Conservation (phyloP, 2,888 invertebrate species). For the Ophion ellenae region DNA sequence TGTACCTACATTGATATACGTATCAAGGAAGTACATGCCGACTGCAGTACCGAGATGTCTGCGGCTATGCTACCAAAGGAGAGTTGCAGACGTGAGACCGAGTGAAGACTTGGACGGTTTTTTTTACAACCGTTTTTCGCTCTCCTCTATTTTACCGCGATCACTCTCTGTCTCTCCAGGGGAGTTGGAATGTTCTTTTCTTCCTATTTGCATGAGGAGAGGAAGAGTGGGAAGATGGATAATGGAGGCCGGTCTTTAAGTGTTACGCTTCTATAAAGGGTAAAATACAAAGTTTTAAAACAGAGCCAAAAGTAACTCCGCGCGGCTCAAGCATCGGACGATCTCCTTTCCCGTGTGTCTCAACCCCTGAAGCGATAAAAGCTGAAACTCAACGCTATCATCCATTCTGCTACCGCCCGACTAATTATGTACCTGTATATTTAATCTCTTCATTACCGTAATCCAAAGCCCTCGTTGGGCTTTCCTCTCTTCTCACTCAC, state of each 20-base stretch:
- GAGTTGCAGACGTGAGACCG: slow-evolving; percentile 19
- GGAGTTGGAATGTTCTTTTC: slow-evolving; percentile 32
- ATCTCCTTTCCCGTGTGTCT: slow-evolving; percentile 8
- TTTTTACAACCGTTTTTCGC: neutral
- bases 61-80: neutral
- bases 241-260: slow-evolving; percentile 51
- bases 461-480: slow-evolving; percentile 64
- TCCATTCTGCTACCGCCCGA: slow-evolving; percentile 45
- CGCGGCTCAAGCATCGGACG: slow-evolving; percentile 3
- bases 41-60: slow-evolving; percentile 17
- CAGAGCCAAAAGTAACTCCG: slow-evolving; percentile 31
- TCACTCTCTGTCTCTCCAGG: slow-evolving; percentile 13
- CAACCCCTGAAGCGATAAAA: slow-evolving; percentile 22
- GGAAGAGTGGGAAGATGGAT: neutral
- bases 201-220: neutral
- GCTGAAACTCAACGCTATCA: slow-evolving; percentile 10
- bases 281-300: slow-evolving; percentile 39
- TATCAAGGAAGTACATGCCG: slow-evolving; percentile 1
- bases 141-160: neutral
- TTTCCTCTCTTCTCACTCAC: slow-evolving; percentile 32
- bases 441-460: slow-evolving; percentile 73
- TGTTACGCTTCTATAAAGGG: neutral
- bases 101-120: slow-evolving; percentile 35
- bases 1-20: neutral
- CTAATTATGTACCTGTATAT: slow-evolving; percentile 69